phyloP scores from a whole-genome alignment of 2,113 vertebrate genomes.

The Gadus macrocephalus region DNA sequence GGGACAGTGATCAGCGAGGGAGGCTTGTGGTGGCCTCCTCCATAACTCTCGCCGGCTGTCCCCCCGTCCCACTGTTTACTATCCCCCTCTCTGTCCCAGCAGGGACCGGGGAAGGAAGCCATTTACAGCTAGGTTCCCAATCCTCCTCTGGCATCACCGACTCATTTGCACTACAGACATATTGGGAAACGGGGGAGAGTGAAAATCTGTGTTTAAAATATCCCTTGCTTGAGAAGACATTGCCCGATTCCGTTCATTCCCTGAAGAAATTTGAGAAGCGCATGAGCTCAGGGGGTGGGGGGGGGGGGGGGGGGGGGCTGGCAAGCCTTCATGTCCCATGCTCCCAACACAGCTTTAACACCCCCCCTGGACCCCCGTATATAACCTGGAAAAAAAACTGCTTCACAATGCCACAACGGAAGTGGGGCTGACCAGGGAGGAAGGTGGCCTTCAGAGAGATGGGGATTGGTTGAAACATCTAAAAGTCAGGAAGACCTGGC shows the following conservation, averaged over 20 bases:
- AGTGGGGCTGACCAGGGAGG: no score
- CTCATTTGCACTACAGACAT: slow-evolving; percentile 29
- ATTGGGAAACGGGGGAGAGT: background rate
- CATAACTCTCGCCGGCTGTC: slow-evolving; percentile 21
- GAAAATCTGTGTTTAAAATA: slow-evolving; percentile 18
- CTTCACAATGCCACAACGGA: no score
- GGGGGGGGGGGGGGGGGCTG: background rate
- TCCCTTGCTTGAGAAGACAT: slow-evolving; percentile 12
- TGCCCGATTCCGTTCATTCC: slow-evolving; percentile 18
- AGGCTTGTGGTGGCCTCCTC: slow-evolving; percentile 25
- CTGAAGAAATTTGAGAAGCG: slow-evolving; percentile 4
- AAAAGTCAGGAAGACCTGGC: no score
- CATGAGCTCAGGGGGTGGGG: background rate
- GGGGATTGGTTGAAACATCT: no score
- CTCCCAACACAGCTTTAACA: no score
- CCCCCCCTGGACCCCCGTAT: no score
- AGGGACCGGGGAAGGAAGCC: slow-evolving; percentile 26
- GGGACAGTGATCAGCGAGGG: slow-evolving; percentile 24
- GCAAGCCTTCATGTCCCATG: background rate
- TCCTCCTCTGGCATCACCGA: slow-evolving; percentile 19
- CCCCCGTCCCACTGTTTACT: slow-evolving; percentile 32
- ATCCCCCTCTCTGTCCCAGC: slow-evolving; percentile 36
- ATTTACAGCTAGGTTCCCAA: slow-evolving; percentile 23
- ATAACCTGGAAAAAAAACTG: no score
- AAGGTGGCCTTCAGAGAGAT: no score